Conservation (phyloP, 2,113 vertebrate species). For the Tretioscincus oriximinensis region DNA sequence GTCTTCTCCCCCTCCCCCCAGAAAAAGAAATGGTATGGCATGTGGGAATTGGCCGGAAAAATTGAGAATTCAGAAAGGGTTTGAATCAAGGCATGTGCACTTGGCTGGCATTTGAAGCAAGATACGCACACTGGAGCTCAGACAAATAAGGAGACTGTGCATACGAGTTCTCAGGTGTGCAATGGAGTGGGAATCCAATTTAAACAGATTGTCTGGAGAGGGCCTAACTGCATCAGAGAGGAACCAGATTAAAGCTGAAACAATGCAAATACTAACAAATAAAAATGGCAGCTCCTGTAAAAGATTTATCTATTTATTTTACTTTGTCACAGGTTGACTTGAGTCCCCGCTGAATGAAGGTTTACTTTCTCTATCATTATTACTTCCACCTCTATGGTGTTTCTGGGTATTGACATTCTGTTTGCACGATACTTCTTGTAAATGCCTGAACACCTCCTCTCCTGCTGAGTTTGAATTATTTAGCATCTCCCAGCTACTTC, state of each 20-base stretch:
- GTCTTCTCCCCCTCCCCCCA: neutral
- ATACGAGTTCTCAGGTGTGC: too few species aligned
- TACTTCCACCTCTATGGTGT: neutral
- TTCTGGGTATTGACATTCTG: constrained; percentile 12
- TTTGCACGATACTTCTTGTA: constrained; percentile 27
- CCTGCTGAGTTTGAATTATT: constrained; percentile 44
- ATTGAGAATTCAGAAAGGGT: too few species aligned
- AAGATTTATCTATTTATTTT: neutral
- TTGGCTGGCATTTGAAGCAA: too few species aligned
- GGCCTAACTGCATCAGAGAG: neutral
- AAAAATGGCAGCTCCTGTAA: neutral
- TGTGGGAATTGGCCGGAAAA: too few species aligned
- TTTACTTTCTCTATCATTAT: too few species aligned
- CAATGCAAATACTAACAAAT: neutral
- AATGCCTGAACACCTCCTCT: constrained; percentile 46
- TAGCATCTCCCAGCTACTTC: constrained; percentile 36
- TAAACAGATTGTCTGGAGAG: too few species aligned
- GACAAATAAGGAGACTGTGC: too few species aligned
- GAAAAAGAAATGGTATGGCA: neutral
- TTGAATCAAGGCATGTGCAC: too few species aligned
- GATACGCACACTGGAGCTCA: too few species aligned
- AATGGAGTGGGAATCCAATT: too few species aligned
- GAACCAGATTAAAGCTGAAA: neutral
- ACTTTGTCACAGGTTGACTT: neutral
- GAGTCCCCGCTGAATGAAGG: neutral